These are phyloP conservation scores for Epinotia ramella DNA, from an alignment of 2,888 invertebrate species.

Conservation along the genomic window DNA sequence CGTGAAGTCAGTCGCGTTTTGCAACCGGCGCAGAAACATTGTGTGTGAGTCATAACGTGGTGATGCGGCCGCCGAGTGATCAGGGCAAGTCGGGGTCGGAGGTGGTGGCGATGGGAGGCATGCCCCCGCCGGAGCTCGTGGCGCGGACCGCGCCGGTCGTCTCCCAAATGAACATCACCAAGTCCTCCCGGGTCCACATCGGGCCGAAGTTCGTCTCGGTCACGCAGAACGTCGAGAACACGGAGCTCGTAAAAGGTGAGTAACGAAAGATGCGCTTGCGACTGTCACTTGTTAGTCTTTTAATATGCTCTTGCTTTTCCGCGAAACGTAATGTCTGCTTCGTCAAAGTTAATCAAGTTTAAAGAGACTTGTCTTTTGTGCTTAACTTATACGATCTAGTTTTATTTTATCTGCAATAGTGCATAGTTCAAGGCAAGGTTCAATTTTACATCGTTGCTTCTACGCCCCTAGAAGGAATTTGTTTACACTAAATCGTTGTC, in stretches of 20 bases:
- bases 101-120: conserved; percentile 62
- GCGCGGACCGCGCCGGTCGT: conserved; percentile 58
- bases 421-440: background rate
- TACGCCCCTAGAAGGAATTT: background rate
- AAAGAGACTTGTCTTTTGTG: background rate
- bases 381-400: background rate
- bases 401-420: background rate
- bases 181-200: conserved; percentile 70
- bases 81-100: conserved; percentile 58
- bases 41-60: conserved; percentile 53
- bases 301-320: background rate
- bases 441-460: background rate
- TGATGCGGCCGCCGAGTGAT: conserved; percentile 58
- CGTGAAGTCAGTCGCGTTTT: conserved; percentile 61
- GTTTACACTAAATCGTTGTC: background rate
- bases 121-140: conserved; percentile 51
- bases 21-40: conserved; percentile 57
- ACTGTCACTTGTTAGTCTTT: conserved; percentile 13
- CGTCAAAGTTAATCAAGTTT: background rate
- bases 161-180: conserved; percentile 67
- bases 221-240: conserved; percentile 73
- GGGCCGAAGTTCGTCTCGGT: conserved; percentile 74
- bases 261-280: conserved; percentile 17
- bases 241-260: conserved; percentile 77
- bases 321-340: background rate